A percentile compares a stretch with the other conserved stretches of the same genome.
These are phyloP conservation scores for Diarsia rubi DNA, from an alignment of 2,888 invertebrate genomes.

Conservation along the genomic window DNA sequence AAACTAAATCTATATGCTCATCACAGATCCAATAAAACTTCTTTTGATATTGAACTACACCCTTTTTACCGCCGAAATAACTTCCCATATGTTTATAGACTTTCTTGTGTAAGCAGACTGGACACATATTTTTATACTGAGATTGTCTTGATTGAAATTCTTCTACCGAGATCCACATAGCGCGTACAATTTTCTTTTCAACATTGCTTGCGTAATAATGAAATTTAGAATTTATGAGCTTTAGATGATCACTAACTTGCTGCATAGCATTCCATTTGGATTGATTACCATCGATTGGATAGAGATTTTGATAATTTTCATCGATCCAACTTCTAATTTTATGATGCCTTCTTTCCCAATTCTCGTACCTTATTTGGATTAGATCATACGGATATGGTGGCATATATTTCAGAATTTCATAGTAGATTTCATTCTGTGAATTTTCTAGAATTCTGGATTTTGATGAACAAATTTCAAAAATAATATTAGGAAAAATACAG, in stretches of 20 bases:
- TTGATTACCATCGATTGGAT: constrained; percentile 84
- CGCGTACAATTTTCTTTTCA: constrained; percentile 85
- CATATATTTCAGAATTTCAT: constrained; percentile 75
- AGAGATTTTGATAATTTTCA: constrained; percentile 90
- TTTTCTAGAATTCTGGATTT: constrained; percentile 80
- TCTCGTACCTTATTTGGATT: constrained; percentile 82
- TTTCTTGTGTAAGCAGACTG: constrained; percentile 88
- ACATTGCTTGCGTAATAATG: constrained; percentile 89
- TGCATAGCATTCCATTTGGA: constrained; percentile 91
- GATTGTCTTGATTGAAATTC: constrained; percentile 89
- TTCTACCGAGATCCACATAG: constrained; percentile 90
- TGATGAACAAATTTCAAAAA: constrained; percentile 88
- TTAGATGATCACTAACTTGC: constrained; percentile 80
- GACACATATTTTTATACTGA: constrained; percentile 90
- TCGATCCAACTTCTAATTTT: constrained; percentile 88
- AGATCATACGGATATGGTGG: constrained; percentile 82
- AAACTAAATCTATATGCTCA: constrained; percentile 87
- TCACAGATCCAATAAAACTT: constrained; percentile 92
- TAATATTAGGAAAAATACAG: constrained; percentile 90
- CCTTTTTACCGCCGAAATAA: constrained; percentile 88
- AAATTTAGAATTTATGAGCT: constrained; percentile 82
- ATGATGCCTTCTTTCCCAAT: constrained; percentile 81
- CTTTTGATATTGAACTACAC: constrained; percentile 90
- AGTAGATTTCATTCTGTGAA: constrained; percentile 81
- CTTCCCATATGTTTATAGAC: constrained; percentile 81